Percentiles rank a stretch among this genome's conserved stretches.
phyloP scores from a whole-genome alignment of 1,140 invertebrate species.

The Drepana arcuata region DNA sequence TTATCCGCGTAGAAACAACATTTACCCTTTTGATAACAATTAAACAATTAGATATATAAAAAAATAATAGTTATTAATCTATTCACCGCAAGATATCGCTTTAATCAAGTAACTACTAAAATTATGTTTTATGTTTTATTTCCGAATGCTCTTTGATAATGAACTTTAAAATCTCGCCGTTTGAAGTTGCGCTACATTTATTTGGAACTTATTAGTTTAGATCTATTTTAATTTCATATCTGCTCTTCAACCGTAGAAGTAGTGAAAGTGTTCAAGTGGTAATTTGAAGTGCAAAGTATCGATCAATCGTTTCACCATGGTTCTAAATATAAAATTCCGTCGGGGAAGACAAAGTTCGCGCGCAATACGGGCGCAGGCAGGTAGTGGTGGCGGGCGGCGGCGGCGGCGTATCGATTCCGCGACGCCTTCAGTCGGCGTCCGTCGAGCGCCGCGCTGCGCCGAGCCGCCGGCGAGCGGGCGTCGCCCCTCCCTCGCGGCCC shows the following conservation, averaged over 20 bases:
- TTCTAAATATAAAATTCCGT: conserved; percentile 71
- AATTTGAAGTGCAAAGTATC: conserved; percentile 71
- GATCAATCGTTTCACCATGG: conserved; percentile 68
- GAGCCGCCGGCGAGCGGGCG: conserved; percentile 57
- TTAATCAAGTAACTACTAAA: too few species aligned
- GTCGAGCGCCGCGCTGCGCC: conserved; percentile 64
- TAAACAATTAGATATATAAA: conserved; percentile 11
- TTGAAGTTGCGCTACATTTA: too few species aligned
- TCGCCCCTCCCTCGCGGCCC: conserved; percentile 44
- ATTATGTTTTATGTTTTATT: too few species aligned
- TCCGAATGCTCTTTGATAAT: too few species aligned
- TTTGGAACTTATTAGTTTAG: too few species aligned
- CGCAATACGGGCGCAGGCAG: conserved; percentile 65
- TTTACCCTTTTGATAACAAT: neutral
- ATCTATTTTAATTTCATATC: too few species aligned
- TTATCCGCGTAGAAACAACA: conserved; percentile 13
- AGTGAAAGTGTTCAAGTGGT: conserved; percentile 48
- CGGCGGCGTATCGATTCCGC: conserved; percentile 57
- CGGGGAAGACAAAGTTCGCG: conserved; percentile 67
- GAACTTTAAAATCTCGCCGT: too few species aligned
- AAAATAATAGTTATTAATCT: neutral
- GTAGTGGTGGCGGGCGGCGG: conserved; percentile 45
- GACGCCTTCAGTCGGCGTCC: conserved; percentile 63
- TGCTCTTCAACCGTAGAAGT: too few species aligned
- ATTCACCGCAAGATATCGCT: too few species aligned